Base-by-base conservation (phyloP, 2,888 invertebrate genomes). In the Conchocele bisecta region DNA sequence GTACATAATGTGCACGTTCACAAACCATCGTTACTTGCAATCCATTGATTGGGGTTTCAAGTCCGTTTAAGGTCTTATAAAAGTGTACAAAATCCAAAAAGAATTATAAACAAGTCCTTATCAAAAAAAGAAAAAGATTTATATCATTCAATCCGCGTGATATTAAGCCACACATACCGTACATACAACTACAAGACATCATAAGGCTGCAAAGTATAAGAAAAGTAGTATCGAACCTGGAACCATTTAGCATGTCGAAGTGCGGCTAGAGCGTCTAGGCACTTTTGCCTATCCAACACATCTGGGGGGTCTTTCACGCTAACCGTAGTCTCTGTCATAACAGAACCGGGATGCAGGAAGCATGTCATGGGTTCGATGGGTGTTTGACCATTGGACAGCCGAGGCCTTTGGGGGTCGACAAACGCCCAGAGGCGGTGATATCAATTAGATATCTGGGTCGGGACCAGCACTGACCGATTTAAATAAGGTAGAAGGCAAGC, bases 191-290 rank as follows among this genome's bases (percentile, higher is more conserved):
- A 24, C 41, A 53, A 60, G 29, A 65, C 39, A 37, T 72, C 86
- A 88, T 86, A 86, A 87, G 86, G 86, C 86, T 87, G 87, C 83
- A 87, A 87, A 88, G 86, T 86, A 84, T 64, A 67, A 83, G 79
- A 82, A 85, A 82, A 83, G 77, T 83, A 83, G 82, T 82, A 83
- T 89, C 93, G 93, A 94, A 98, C 98, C 97, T 99, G 98, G 96
- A 99, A 99, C 98, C 99, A 99, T 95, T 99, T 99, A 94, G 98
- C 97, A 95, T 98, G 98, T 94, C 99, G 97, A 93, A 99, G 96
- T 93, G 97, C 97, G 94, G 99, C 98, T 94, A 99, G 96, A 94
- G 99, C 98, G 95, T 98, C 96, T 94, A 99, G 96, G 95, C 99
- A 99, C 94, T 98, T 98, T 94, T 97, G 96, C 94, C 97, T 97